These are phyloP conservation scores for Rhyzopertha dominica DNA, from an alignment of 1,140 invertebrate species.

Conservation along the genomic window DNA sequence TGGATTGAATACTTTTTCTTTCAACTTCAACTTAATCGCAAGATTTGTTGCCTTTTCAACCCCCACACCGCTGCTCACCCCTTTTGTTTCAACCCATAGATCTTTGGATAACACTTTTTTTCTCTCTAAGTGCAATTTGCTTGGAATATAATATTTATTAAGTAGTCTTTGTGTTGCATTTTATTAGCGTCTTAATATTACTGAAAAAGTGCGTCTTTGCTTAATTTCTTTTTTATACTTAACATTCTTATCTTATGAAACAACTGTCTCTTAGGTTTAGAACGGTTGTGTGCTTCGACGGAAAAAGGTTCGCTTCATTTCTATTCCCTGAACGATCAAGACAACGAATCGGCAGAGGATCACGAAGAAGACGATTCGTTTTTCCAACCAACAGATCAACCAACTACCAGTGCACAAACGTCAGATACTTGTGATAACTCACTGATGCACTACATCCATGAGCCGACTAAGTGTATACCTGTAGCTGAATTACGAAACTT, in stretches of 20 bases:
- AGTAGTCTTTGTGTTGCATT: no score
- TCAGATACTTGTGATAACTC: slow-evolving; percentile 26
- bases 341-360: slow-evolving; percentile 64
- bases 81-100: no score
- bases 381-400: slow-evolving; percentile 28
- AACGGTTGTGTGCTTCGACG: slow-evolving; percentile 77
- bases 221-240: no score
- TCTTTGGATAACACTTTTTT: no score
- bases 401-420: slow-evolving; percentile 19
- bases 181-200: no score
- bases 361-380: slow-evolving; percentile 58
- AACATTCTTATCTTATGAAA: background rate
- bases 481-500: slow-evolving; percentile 51
- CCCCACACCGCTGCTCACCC: no score
- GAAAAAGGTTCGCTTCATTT: slow-evolving; percentile 75
- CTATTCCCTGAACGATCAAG: slow-evolving; percentile 67
- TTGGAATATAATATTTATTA: no score
- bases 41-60: no score
- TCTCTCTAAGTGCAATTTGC: no score
- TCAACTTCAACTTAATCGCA: no score
- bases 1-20: no score
- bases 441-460: slow-evolving; percentile 34
- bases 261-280: slow-evolving; percentile 54
- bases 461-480: slow-evolving; percentile 31
- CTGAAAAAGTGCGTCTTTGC: no score